phyloP scores from a whole-genome alignment of 2,113 vertebrate species.

The Myrmecobius fasciatus region DNA sequence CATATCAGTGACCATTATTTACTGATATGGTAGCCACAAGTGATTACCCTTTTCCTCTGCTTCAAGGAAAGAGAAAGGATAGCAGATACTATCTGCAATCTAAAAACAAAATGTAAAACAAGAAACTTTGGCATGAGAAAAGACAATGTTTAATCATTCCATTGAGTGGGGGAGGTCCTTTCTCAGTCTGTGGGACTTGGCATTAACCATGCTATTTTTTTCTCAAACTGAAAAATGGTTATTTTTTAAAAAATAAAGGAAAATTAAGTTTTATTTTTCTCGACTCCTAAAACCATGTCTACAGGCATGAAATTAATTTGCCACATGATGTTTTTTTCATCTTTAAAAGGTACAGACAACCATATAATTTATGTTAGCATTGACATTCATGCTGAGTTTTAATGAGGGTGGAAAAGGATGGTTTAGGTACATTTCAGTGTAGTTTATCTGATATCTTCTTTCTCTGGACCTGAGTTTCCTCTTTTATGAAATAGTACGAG shows the following conservation, averaged over 20 bases:
- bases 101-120: not conserved
- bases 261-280: not conserved
- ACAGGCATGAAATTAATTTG: not conserved
- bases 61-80: not conserved
- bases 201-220: not conserved
- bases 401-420: not conserved
- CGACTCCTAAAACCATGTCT: not conserved
- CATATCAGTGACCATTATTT: not conserved
- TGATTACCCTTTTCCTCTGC: not conserved
- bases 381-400: not conserved
- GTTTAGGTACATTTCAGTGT: not conserved
- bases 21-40: not conserved
- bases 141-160: not conserved
- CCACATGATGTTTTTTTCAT: not conserved
- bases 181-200: not conserved
- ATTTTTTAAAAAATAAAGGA: not conserved
- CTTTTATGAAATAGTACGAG: not conserved
- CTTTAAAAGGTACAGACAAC: not conserved
- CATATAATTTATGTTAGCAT: not conserved
- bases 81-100: not conserved
- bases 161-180: not conserved
- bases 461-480: not conserved
- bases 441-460: not conserved
- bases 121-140: not conserved
- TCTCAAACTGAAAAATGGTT: not conserved